Conservation (phyloP, 2,113 vertebrate genomes). For the Tachycineta bicolor region DNA sequence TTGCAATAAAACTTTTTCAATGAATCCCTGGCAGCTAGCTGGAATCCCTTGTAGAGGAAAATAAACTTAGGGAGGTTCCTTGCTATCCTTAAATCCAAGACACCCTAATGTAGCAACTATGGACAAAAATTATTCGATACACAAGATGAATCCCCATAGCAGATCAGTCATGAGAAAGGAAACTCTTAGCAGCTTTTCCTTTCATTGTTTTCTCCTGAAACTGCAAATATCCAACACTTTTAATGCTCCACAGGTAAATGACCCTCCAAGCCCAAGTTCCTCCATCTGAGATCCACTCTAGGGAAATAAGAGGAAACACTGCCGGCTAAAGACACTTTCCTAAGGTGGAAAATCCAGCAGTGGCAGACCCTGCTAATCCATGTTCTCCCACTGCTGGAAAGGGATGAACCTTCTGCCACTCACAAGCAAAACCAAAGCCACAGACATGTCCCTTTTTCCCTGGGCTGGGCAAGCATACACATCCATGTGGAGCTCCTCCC, state of each 20-base stretch:
- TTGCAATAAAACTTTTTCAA: conserved; percentile 74
- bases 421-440: neutral
- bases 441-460: too few species aligned
- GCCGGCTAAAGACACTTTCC: neutral
- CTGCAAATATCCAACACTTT: neutral
- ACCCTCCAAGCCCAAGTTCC: neutral
- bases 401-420: neutral
- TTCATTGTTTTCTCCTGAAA: neutral
- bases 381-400: neutral
- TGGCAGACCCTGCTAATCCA: neutral
- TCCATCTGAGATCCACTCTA: neutral
- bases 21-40: neutral
- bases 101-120: neutral
- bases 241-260: neutral
- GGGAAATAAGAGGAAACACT: neutral
- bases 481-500: neutral
- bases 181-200: neutral
- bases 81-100: neutral
- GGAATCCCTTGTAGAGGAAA: neutral
- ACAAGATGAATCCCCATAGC: neutral
- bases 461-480: neutral
- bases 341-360: neutral
- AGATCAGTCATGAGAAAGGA: neutral
- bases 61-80: neutral
- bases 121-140: neutral